These are phyloP conservation scores for Acropternis orthonyx DNA, from an alignment of 2,797 vertebrate genomes.

Conservation along the genomic window DNA sequence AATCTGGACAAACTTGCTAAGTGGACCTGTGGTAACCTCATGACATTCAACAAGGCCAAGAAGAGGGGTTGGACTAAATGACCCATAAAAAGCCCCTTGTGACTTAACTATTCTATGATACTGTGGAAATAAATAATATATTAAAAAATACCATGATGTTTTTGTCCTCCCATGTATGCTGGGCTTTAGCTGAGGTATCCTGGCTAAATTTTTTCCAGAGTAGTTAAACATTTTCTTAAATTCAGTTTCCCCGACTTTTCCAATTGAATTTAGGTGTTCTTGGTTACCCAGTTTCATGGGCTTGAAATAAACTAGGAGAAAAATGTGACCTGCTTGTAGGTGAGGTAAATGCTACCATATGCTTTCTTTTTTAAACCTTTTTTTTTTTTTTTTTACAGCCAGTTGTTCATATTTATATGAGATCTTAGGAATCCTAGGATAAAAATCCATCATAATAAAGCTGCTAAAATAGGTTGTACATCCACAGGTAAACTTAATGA, in stretches of 20 bases:
- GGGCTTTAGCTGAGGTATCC: not conserved
- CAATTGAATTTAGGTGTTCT: not conserved
- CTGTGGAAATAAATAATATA: not conserved
- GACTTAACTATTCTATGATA: not conserved
- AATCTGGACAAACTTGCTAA: not conserved
- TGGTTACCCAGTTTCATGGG: not conserved
- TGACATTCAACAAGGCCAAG: not conserved
- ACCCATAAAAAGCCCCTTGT: not conserved
- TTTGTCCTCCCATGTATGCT: not conserved
- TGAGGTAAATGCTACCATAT: not conserved
- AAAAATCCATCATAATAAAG: not conserved
- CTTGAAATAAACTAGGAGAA: not conserved
- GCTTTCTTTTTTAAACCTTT: not conserved
- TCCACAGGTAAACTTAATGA: not conserved
- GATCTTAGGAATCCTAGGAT: not conserved
- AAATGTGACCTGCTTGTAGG: not conserved
- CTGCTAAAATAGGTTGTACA: not conserved
- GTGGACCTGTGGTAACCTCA: not conserved
- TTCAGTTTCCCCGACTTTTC: not conserved
- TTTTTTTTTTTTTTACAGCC: not conserved
- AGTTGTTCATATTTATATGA: not conserved
- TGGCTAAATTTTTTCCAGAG: not conserved
- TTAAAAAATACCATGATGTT: accelerated
- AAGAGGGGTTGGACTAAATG: not conserved
- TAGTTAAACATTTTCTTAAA: not conserved